Conservation (phyloP, 2,113 vertebrate genomes). For the human region DNA sequence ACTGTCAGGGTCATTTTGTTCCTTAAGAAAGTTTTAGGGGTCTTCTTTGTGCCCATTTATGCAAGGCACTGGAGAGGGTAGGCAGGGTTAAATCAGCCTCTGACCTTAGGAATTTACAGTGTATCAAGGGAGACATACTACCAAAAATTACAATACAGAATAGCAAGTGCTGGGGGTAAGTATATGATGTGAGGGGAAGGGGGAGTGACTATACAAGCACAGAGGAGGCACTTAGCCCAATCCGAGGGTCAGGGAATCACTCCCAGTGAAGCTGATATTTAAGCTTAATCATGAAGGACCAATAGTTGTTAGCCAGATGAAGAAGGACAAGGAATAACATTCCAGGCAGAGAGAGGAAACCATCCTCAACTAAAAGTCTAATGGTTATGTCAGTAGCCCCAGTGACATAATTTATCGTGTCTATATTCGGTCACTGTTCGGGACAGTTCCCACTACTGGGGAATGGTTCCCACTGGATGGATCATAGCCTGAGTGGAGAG, state of each 20-base stretch:
- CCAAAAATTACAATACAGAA: neutral
- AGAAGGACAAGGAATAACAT: neutral
- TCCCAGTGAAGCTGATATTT: neutral
- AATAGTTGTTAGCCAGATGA: neutral
- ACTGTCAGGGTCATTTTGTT: neutral
- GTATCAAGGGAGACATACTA: neutral
- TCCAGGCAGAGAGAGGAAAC: neutral
- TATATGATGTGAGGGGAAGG: neutral
- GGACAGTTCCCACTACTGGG: neutral
- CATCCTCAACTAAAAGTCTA: neutral
- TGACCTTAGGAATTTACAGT: neutral
- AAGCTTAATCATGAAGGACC: neutral
- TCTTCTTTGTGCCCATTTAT: neutral
- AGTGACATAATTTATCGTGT: neutral
- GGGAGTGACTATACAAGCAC: fast-evolving
- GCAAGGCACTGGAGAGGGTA: neutral
- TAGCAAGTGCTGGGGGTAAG: neutral
- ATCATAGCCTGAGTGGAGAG: neutral
- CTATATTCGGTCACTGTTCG: neutral
- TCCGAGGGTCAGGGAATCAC: neutral
- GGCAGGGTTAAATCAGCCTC: neutral
- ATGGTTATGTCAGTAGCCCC: neutral
- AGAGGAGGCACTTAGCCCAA: neutral
- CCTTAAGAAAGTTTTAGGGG: neutral
- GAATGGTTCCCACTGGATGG: neutral